Percentiles rank a stretch among this genome's conserved stretches.
Evolutionary conservation across 2,888 invertebrate genomes (phyloP).

Genomic region (Habroteleia sp.): DNA sequence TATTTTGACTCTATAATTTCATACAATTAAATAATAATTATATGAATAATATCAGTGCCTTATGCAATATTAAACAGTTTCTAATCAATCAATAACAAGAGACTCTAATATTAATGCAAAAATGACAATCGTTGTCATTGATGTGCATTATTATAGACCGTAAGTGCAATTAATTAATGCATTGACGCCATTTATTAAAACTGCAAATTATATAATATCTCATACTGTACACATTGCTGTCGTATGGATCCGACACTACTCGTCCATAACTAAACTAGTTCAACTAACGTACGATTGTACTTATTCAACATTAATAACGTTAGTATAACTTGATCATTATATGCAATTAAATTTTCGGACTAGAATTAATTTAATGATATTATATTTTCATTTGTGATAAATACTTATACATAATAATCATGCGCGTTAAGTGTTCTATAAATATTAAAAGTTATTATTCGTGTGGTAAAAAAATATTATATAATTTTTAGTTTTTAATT

Average conservation of each 20-base stretch:
- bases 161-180: slow-evolving; percentile 47
- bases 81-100: slow-evolving; percentile 41
- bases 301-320: slow-evolving; percentile 28
- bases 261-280: slow-evolving; percentile 35
- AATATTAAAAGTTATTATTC: no score
- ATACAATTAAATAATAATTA: no score
- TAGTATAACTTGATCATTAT: slow-evolving; percentile 25
- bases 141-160: slow-evolving; percentile 39
- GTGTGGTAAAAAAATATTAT: no score
- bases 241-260: slow-evolving; percentile 8
- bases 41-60: no score
- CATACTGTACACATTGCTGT: slow-evolving; percentile 17
- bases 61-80: slow-evolving; percentile 31
- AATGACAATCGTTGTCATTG: slow-evolving; percentile 40
- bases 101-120: slow-evolving; percentile 21
- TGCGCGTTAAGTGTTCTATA: no score
- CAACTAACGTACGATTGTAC: slow-evolving; percentile 29
- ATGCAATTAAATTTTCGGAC: slow-evolving; percentile 26
- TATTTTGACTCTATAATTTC: no score
- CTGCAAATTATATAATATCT: slow-evolving; percentile 48
- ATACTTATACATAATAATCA: slow-evolving; percentile 4
- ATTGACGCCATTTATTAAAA: slow-evolving; percentile 49
- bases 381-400: slow-evolving; percentile 26
- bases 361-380: slow-evolving; percentile 16
- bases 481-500: no score